A percentile compares a stretch with the other conserved stretches of the same genome.
phyloP scores from a whole-genome alignment of 2,797 vertebrate genomes.

The Hypotaenidia okinawae region DNA sequence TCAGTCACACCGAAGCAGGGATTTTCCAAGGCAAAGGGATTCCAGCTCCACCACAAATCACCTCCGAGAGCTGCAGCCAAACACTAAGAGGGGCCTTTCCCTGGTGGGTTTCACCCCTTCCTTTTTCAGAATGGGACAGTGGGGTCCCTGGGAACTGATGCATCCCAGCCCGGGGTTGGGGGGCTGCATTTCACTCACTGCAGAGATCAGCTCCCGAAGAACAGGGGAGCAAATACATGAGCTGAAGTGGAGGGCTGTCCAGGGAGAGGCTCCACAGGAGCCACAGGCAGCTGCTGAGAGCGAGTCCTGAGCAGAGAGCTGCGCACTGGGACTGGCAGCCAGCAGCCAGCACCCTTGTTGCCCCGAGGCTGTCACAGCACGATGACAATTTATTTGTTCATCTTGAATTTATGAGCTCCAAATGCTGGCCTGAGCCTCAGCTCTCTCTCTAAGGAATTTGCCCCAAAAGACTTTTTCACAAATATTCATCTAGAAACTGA shows the following conservation, averaged over 20 bases:
- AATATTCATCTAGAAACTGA: not conserved
- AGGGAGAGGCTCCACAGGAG: not conserved
- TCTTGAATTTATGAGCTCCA: not conserved
- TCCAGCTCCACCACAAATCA: not conserved
- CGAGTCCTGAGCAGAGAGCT: not conserved
- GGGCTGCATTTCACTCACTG: not conserved
- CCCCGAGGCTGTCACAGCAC: not conserved
- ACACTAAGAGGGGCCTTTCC: not conserved
- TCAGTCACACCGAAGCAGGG: not conserved
- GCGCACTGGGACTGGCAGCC: not conserved
- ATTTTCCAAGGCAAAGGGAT: not conserved
- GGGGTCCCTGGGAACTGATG: not conserved
- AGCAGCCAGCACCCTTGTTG: not conserved
- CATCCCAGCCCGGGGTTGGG: not conserved
- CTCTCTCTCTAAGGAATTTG: not conserved
- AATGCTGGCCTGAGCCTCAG: not conserved
- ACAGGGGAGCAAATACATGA: accelerated
- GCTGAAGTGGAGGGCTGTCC: not conserved
- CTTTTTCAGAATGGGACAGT: not conserved
- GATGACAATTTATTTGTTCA: not conserved
- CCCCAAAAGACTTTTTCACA: not conserved
- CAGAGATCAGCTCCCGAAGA: not conserved
- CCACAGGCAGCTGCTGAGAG: not conserved
- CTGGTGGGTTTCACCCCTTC: not conserved
- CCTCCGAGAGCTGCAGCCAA: not conserved